Conservation (phyloP, 2,113 vertebrate species). For the Chaetorhynchus papuensis region DNA sequence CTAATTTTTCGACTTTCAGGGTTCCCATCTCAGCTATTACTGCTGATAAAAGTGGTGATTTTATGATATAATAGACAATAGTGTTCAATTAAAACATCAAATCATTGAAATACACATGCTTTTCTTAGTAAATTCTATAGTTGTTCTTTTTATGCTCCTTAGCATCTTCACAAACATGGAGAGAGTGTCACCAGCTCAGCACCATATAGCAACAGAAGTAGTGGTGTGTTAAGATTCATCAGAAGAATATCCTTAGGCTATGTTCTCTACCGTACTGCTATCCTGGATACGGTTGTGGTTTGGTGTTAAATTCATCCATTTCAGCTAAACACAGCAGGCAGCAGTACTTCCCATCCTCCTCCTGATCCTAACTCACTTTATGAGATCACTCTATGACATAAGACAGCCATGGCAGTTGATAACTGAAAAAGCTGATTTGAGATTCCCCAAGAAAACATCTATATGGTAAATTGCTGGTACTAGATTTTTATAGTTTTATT, state of each 20-base stretch:
- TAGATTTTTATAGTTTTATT: not conserved
- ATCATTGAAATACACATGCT: not conserved
- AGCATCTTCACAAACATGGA: not conserved
- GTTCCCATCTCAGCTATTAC: not conserved
- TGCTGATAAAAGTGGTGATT: not conserved
- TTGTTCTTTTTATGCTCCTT: conserved; percentile 13
- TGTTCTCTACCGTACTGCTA: not conserved
- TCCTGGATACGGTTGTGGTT: not conserved
- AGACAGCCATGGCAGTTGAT: not conserved
- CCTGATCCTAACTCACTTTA: not conserved
- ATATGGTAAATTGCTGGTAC: not conserved
- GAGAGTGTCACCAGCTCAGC: not conserved
- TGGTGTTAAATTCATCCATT: not conserved
- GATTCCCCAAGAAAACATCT: not conserved
- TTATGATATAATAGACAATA: not conserved
- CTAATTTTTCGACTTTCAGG: not conserved
- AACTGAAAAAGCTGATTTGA: not conserved
- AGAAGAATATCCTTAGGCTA: conserved; percentile 34
- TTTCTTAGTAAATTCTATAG: not conserved
- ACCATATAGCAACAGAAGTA: conserved; percentile 4
- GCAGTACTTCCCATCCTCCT: not conserved
- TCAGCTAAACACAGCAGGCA: not conserved
- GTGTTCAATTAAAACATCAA: not conserved
- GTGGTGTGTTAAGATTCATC: not conserved
- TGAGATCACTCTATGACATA: not conserved